Conservation (phyloP, 2,888 invertebrate species). For the Brachyptera putata region DNA sequence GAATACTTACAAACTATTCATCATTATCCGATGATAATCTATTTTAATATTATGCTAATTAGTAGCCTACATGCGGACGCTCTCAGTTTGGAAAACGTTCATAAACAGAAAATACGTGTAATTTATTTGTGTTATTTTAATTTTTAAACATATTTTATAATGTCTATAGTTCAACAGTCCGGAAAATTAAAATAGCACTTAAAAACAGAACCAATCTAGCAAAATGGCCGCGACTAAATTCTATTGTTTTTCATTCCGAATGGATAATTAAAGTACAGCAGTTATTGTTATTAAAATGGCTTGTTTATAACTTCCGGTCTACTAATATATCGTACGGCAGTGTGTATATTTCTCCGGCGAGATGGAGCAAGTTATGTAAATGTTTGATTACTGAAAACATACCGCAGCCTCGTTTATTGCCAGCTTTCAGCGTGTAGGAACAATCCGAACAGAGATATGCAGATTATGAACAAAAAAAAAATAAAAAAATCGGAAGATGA, state of each 20-base stretch:
- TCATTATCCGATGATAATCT: too few relatives aligned
- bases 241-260: constrained; percentile 26
- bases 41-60: too few relatives aligned
- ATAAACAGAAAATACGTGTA: constrained; percentile 11
- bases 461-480: too few relatives aligned
- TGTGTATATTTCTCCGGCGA: too few relatives aligned
- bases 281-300: constrained; percentile 30
- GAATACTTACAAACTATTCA: too few relatives aligned
- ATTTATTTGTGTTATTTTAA: constrained; percentile 21
- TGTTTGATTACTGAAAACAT: constrained; percentile 23
- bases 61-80: too few relatives aligned
- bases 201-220: constrained; percentile 4
- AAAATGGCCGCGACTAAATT: constrained; percentile 17
- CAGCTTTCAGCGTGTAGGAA: too few relatives aligned
- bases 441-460: too few relatives aligned
- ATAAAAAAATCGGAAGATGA: too few relatives aligned
- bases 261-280: constrained; percentile 28
- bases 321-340: constrained; percentile 22
- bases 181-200: constrained; percentile 25
- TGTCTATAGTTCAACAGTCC: constrained; percentile 22
- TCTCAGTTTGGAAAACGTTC: constrained; percentile 2
- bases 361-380: constrained; percentile 25
- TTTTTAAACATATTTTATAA: constrained; percentile 11
- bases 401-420: too few relatives aligned
- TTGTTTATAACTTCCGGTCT: constrained; percentile 30